Base-by-base conservation (phyloP, 1,140 invertebrate genomes). In the Macrostomum lignano region DNA sequence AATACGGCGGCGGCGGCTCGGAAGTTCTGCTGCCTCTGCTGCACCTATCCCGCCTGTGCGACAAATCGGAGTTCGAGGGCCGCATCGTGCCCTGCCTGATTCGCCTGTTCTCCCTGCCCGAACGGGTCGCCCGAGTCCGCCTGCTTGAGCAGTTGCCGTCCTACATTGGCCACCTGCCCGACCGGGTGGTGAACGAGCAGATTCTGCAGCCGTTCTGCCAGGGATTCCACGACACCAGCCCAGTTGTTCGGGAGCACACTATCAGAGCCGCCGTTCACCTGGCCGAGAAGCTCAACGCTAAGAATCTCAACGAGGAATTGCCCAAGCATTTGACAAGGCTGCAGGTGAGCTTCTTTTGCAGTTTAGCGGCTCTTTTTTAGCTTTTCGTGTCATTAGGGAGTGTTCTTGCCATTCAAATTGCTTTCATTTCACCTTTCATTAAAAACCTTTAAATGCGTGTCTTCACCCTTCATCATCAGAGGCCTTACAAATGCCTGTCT, bases 51-150 rank as follows among this genome's bases (percentile, higher is more conserved):
- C 69, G 71, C 47, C 55, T 75, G 21, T 50, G 88, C 32, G 70
- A 73, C 21, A 75, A 82, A 46, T 59, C 64, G 0, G 79, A 88
- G 41, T 91, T 86, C 55, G 79, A 91, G 52, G 70, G 69, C 42
- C 70, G 74, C 46, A 79, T 91, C 47, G 76, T 88, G 19, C 81
- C 82, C 0, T 84, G 78, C 51, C 72, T 91, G 11, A 72, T 88
- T 0, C 84, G 88, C 55, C 60, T 88, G 26, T 91, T 88, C 52
- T 68, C 69, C 0, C 81, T 74, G 0, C 79, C 76, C 41, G 81
- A 91, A 55, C 60, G 82, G 43, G 74, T 74, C 1, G 88, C 79
- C 0, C 62, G 82, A 40, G 73, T 79, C 2, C 65, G 77, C 37
- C 61, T 91, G 26, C 55, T 91, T 20, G 76, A 81, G 46, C 75